Evolutionary conservation across 2,113 vertebrate species (phyloP).

Genomic region (Danio rerio): DNA sequence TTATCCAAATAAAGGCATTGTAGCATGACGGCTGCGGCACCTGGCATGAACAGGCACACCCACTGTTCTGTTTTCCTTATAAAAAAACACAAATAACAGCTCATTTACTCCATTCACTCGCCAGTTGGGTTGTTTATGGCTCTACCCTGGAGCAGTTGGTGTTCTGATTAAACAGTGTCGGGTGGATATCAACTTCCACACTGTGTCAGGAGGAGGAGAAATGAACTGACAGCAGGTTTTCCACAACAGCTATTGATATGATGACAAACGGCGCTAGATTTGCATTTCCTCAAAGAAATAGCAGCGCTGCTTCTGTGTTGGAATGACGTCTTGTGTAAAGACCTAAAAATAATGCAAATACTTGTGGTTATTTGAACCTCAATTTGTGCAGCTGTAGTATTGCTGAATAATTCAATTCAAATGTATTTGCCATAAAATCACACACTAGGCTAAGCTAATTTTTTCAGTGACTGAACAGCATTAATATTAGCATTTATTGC

Average conservation of each 20-base stretch:
- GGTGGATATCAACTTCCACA: conserved; percentile 22
- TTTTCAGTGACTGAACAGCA: too few relatives aligned
- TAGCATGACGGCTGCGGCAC: conserved; percentile 23
- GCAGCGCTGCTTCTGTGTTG: not conserved
- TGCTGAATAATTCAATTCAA: too few relatives aligned
- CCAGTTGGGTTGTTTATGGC: conserved; percentile 24
- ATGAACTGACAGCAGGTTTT: conserved; percentile 3
- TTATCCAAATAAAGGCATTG: conserved; percentile 35
- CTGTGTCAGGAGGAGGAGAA: not conserved
- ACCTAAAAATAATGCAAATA: not conserved
- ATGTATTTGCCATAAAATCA: too few relatives aligned
- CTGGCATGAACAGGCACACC: conserved; percentile 48
- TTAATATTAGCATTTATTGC: too few relatives aligned
- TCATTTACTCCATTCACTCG: conserved; percentile 33
- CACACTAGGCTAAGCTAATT: too few relatives aligned
- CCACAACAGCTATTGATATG: not conserved
- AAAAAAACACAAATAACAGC: conserved; percentile 38
- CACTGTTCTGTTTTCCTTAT: conserved; percentile 30
- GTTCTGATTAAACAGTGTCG: conserved; percentile 35
- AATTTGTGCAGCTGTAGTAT: not conserved
- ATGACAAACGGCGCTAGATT: conserved; percentile 9
- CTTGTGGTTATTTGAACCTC: not conserved
- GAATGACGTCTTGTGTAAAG: not conserved
- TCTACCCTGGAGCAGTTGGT: conserved; percentile 23
- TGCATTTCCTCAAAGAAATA: not conserved